Conservation (phyloP, 2,797 vertebrate genomes). For the Molossus alvarezi region DNA sequence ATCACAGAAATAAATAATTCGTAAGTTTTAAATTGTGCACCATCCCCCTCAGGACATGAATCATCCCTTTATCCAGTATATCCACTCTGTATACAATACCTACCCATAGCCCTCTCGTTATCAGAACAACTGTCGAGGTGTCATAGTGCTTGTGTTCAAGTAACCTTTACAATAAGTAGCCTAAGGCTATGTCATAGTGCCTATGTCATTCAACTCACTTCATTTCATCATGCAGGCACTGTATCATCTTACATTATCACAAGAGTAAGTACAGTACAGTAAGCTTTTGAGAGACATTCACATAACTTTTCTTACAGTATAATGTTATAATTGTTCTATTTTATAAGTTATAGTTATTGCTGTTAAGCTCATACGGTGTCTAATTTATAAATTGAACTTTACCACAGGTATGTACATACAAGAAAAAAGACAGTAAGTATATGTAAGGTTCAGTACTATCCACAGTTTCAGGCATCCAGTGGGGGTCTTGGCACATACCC, state of each 20-base stretch:
- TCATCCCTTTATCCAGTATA: background rate
- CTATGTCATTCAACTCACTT: background rate
- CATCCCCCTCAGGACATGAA: background rate
- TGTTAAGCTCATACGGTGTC: background rate
- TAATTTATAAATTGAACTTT: background rate
- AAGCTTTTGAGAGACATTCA: background rate
- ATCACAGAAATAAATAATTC: background rate
- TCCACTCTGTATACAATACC: background rate
- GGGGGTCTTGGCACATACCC: background rate
- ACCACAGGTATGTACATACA: background rate
- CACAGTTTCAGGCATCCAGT: background rate
- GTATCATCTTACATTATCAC: background rate
- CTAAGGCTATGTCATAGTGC: background rate
- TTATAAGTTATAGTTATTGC: background rate
- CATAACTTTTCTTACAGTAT: background rate
- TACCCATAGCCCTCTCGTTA: background rate
- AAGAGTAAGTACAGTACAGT: background rate
- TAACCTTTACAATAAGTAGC: background rate
- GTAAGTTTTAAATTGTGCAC: background rate
- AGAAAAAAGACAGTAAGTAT: background rate
- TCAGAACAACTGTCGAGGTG: background rate
- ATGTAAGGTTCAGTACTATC: background rate
- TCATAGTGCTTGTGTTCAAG: background rate
- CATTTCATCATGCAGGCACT: background rate
- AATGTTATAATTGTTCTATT: background rate